Base-by-base conservation (phyloP, 2,888 invertebrate species). In the Incurvaria masculella region DNA sequence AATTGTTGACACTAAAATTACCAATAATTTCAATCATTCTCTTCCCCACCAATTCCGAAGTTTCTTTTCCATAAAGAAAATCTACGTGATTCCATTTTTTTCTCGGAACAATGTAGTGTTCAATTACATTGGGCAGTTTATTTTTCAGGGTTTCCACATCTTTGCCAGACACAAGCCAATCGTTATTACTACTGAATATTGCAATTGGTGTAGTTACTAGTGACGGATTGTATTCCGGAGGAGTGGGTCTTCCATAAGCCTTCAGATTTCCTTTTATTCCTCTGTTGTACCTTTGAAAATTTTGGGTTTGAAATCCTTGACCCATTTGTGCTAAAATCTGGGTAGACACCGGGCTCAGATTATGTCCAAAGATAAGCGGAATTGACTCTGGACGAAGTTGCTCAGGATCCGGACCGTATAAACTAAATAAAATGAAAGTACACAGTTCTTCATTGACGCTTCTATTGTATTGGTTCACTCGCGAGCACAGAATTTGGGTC, bases 91-190 rank as follows among this genome's bases (percentile, higher is more conserved):
- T 75, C 69, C 73, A 79, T 49, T 62, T 58, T 19, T 72, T 64
- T 56, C 80, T 69, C 1, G 82, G 79, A 39, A 87, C 81, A 21
- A 82, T 59, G 57, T 82, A 82, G 57, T 80, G 79, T 53, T 82
- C 82, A 23, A 82, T 59, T 4, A 82, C 66, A 59, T 84, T 84
- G 4, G 81, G 80, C 41, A 89, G 62, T 51, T 72, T 70, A 1
- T 69, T 64, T 10, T 69, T 68, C 46, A 87, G 62, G 8, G 70
- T 73, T 40, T 79, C 60, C 1, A 83, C 79, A 51, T 87, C 86
- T 61, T 79, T 63, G 23, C 79, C 60, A 20, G 79, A 65, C 2
- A 88, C 83, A 3, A 91, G 57, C 75, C 80, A 81, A 63, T 91
- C 91, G 48, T 83, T 84, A 45, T 57, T 46, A 2, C 64, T 69